Evolutionary conservation across 2,113 vertebrate species (phyloP), one percentile per base, ranked within the genome.

Genomic region (Tricholaema leucomelas): DNA sequence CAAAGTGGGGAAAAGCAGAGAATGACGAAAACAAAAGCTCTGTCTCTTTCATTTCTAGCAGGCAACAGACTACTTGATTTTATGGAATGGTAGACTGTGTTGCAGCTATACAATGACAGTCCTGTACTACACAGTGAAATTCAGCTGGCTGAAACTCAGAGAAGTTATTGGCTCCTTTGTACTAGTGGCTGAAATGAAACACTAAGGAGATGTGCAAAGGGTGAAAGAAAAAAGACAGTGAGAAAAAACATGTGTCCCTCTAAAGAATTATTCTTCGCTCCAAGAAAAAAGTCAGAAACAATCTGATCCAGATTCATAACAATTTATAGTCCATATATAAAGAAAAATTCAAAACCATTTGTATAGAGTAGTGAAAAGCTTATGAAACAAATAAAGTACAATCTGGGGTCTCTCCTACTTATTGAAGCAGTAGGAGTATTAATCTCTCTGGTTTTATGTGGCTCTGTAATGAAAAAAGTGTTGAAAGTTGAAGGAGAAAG

Each of bases 61-160:
- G 30, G 64, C 85, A 71, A 75, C 23, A 66, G 55, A 50, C 44
- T 59, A 31, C 46, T 91, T 91, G 75, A 77, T 93, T 91, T 96
- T 83, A 85, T 58, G 69, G 46, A 80, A 65, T 10, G 48, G 70
- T 89, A 42, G 42, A 6, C 71, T 40, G 16, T 56, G n/a, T 75
- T 78, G 58, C 61, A 85, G 63, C 65, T 65, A 56, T 58, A n/a
- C 50, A 86, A 40, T 66, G 63, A 31, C 50, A 76, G 71, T 65
- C 58, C 66, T 58, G 58, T 23, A 58, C n/a, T 64, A 40, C 14
- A 84, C 48, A 91, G 85, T 79, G 76, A 46, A 87, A 91, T 84
- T 85, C 72, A 88, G 70, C 70, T 63, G 80, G 55, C 31, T 88
- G 81, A 79, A 90, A 76, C 23, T 42, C 63, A 71, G 40, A n/a